phyloP scores from a whole-genome alignment of 2,888 invertebrate species.

The Acronicta leporina region DNA sequence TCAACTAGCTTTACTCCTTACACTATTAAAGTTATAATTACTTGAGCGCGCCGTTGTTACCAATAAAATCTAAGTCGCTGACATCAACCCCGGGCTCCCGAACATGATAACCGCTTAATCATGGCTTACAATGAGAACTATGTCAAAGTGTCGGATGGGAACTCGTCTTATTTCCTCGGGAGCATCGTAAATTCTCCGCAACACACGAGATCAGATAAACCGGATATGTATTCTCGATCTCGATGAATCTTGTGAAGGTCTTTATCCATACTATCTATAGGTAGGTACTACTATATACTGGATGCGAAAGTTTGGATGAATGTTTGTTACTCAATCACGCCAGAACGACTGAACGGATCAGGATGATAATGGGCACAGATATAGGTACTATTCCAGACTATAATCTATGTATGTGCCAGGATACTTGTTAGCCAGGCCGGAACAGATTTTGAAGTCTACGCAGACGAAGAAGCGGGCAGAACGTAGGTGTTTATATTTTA shows the following conservation, averaged over 20 bases:
- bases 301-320: no score
- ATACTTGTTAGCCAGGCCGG: no score
- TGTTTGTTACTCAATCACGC: no score
- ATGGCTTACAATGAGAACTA: slow-evolving; percentile 64
- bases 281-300: no score
- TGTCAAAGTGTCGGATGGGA: slow-evolving; percentile 52
- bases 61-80: slow-evolving; percentile 50
- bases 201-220: slow-evolving; percentile 60
- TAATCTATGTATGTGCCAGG: no score
- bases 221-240: slow-evolving; percentile 22
- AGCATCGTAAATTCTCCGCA: slow-evolving; percentile 66
- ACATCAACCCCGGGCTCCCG: slow-evolving; percentile 32
- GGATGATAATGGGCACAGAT: no score
- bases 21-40: slow-evolving; percentile 42
- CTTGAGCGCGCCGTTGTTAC: slow-evolving; percentile 23
- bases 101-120: slow-evolving; percentile 46
- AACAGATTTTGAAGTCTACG: no score
- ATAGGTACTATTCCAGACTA: no score
- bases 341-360: no score
- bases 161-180: slow-evolving; percentile 64
- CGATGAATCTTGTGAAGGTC: not conserved
- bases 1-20: slow-evolving; percentile 8
- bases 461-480: no score
- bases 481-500: not conserved
- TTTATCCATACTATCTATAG: not conserved